These are phyloP conservation scores for Palythoa caribaeorum DNA, from an alignment of 92 coral and sea anemone genomes.

Conservation along the genomic window DNA sequence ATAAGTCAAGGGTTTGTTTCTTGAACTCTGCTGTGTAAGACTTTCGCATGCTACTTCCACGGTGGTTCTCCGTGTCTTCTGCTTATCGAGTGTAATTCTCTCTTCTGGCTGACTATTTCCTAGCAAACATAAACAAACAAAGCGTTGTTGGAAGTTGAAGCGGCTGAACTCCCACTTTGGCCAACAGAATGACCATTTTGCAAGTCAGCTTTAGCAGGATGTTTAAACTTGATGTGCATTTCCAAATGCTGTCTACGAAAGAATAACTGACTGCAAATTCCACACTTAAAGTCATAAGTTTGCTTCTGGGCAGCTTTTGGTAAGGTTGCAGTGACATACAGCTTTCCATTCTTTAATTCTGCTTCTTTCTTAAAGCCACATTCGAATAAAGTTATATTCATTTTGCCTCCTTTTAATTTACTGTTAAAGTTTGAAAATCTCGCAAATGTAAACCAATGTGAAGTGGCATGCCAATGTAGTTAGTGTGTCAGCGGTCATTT, in stretches of 20 bases:
- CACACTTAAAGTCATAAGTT: slow-evolving; percentile 48
- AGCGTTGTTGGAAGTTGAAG: slow-evolving; percentile 58
- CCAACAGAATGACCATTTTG: slow-evolving; percentile 62
- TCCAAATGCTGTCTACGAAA: slow-evolving; percentile 67
- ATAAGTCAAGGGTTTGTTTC: slow-evolving; percentile 44
- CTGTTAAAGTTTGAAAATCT: slow-evolving; percentile 39
- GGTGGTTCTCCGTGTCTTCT: slow-evolving; percentile 55
- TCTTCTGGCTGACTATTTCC: slow-evolving; percentile 46
- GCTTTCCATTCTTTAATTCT: slow-evolving; percentile 25
- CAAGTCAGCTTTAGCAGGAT: slow-evolving; percentile 46
- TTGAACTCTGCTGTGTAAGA: slow-evolving; percentile 47
- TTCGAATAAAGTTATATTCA: slow-evolving; percentile 33
- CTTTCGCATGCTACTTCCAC: slow-evolving; percentile 48
- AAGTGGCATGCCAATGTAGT: slow-evolving; percentile 68
- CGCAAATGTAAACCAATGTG: slow-evolving; percentile 55
- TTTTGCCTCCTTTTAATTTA: neutral
- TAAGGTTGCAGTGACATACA: slow-evolving; percentile 50
- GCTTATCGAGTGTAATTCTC: slow-evolving; percentile 45
- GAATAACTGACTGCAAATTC: slow-evolving; percentile 64
- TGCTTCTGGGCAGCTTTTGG: slow-evolving; percentile 56
- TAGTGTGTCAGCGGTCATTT: slow-evolving; percentile 62
- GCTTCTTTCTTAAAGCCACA: slow-evolving; percentile 28
- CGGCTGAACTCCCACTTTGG: slow-evolving; percentile 57
- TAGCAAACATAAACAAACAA: slow-evolving; percentile 65
- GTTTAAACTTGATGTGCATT: slow-evolving; percentile 63